Evolutionary conservation across 2,797 vertebrate species (phyloP).

Genomic region (Danionella dracula): DNA sequence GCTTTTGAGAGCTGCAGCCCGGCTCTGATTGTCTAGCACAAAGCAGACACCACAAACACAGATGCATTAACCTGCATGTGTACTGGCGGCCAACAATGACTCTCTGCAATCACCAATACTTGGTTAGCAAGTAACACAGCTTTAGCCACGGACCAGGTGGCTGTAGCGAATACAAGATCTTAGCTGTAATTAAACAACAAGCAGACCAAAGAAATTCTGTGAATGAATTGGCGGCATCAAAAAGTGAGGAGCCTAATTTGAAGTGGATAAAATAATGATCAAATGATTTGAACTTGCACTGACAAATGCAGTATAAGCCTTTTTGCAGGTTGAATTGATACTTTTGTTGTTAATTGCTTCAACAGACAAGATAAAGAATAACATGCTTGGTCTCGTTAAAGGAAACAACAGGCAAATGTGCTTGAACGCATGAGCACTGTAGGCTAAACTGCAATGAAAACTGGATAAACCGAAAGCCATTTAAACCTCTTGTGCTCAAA

Average conservation of each 20-base stretch:
- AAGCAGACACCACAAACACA: constrained; percentile 34
- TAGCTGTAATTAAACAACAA: constrained; percentile 30
- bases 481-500: constrained; percentile 4
- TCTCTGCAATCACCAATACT: constrained; percentile 62
- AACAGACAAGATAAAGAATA: constrained; percentile 2
- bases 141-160: constrained; percentile 40
- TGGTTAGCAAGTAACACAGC: constrained; percentile 37
- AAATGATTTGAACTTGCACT: no score
- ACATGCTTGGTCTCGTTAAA: neutral
- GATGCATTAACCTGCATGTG: constrained; percentile 58
- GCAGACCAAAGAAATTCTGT: neutral
- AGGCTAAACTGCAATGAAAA: neutral
- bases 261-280: no score
- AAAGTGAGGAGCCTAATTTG: neutral
- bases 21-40: constrained; percentile 44
- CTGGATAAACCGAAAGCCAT: constrained; percentile 8
- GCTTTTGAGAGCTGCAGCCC: constrained; percentile 37
- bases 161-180: constrained; percentile 2
- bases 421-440: neutral
- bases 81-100: constrained; percentile 56
- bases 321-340: neutral
- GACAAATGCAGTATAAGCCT: no score
- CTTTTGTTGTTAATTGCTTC: neutral
- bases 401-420: neutral
- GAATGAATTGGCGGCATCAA: no score